A percentile compares a stretch with the other conserved stretches of the same genome.
These are phyloP conservation scores for Ochotona curzoniae DNA, from an alignment of 2,113 vertebrate genomes.

Conservation along the genomic window DNA sequence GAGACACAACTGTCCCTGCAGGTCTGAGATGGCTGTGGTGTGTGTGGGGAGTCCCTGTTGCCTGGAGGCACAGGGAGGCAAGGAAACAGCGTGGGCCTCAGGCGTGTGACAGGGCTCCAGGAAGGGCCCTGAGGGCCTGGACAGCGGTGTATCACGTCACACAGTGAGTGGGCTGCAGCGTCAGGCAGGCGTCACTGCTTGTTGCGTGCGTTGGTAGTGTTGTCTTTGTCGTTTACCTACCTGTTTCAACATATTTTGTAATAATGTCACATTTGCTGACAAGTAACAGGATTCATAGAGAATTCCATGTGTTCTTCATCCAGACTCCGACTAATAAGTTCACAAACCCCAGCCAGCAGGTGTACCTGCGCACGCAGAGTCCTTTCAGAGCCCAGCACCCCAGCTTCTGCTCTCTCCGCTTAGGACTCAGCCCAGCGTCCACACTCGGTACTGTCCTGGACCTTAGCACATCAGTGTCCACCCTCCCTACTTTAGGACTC, in stretches of 20 bases:
- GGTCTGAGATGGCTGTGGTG: no score
- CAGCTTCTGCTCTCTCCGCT: no score
- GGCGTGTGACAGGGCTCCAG: not conserved
- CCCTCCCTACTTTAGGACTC: no score
- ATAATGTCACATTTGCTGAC: not conserved
- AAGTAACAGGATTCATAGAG: not conserved
- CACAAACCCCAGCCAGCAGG: no score
- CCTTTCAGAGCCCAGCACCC: no score
- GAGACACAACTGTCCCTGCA: not conserved
- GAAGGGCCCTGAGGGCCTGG: not conserved
- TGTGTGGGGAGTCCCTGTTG: not conserved
- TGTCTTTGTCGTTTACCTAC: not conserved
- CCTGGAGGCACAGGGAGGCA: not conserved
- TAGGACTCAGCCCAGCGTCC: no score
- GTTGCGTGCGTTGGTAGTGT: not conserved
- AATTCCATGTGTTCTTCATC: accelerated
- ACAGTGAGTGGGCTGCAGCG: accelerated
- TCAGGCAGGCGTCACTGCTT: not conserved
- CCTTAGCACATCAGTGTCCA: not conserved
- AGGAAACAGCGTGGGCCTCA: not conserved
- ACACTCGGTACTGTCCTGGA: no score
- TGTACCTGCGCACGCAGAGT: accelerated
- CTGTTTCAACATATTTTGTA: not conserved
- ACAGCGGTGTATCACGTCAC: no score
- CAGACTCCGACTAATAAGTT: accelerated